phyloP scores from a whole-genome alignment of 2,888 invertebrate species.

The Gymnocheta viridis region DNA sequence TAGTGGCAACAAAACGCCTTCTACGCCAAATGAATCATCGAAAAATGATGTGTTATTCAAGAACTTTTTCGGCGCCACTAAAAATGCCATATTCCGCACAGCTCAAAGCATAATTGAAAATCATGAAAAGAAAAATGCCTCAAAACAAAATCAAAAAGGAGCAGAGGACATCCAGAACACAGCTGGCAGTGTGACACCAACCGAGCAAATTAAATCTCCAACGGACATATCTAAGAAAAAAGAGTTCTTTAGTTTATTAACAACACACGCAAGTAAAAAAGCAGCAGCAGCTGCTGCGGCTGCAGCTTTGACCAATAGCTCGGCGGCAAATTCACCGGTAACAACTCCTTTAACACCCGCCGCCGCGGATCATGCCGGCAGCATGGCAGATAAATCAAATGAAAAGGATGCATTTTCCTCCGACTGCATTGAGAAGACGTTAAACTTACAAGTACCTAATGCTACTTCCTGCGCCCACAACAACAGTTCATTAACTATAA shows the following conservation, averaged over 20 bases:
- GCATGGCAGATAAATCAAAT: conserved; percentile 66
- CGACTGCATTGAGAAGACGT: conserved; percentile 71
- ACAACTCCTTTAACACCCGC: conserved; percentile 69
- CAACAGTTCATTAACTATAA: conserved; percentile 64
- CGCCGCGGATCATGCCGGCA: conserved; percentile 49
- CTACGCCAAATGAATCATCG: conserved; percentile 73
- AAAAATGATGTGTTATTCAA: conserved; percentile 82
- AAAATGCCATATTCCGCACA: conserved; percentile 82
- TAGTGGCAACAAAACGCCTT: conserved; percentile 70
- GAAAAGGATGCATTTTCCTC: conserved; percentile 45
- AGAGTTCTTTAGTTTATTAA: conserved; percentile 81
- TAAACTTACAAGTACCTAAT: conserved; percentile 75
- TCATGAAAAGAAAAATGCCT: conserved; percentile 82
- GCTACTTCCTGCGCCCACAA: conserved; percentile 61
- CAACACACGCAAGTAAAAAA: conserved; percentile 80
- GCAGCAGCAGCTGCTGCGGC: conserved; percentile 78
- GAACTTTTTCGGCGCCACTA: conserved; percentile 82
- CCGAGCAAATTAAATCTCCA: conserved; percentile 78
- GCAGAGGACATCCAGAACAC: conserved; percentile 38
- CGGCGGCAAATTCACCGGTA: conserved; percentile 71
- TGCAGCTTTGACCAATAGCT: conserved; percentile 71
- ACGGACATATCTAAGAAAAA: conserved; percentile 81
- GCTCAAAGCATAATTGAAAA: conserved; percentile 82
- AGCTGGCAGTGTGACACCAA: conserved; percentile 44
- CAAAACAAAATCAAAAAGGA: conserved; percentile 76